Evolutionary conservation across 2,888 invertebrate genomes (phyloP), one percentile per base, ranked within the genome.

Genomic region (Acanthosepion esculentum): DNA sequence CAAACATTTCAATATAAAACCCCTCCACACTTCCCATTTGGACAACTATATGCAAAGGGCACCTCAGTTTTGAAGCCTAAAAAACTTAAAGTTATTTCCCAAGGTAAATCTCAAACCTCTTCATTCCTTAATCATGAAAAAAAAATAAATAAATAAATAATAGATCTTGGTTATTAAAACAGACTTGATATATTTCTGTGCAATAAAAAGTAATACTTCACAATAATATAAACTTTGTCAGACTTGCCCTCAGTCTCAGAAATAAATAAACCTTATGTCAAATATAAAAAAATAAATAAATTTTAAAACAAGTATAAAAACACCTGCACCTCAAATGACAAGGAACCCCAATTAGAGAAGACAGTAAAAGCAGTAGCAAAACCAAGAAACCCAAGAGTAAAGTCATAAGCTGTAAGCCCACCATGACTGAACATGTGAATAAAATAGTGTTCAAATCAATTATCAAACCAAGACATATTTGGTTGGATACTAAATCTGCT

Each of bases 341-440:
- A 78, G 12, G 78, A 78, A 78, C n/a, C 78, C 78, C n/a, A 78
- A 78, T 78, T n/a, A 78, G 18, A 78, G 15, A 12, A 78, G 78
- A 78, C 1, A 78, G 29, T 78, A 78, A 12, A 8, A 78, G 15
- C n/a, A 78, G 78, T 23, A n/a, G 78, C 78, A 78, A 33, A 18
- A 78, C 78, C 78, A 78, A n/a, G 2, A 78, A 78, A 78, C 78
- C 78, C 33, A 5, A 33, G 33, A 33, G n/a, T 5, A 15, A 78
- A 10, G n/a, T n/a, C 78, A 78, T 78, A 78, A 78, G 78, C 78
- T 78, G 78, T n/a, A 78, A 78, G 78, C 78, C 78, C 78, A 78
- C n/a, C n/a, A 78, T 78, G 78, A 33, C 78, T 78, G 78, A 78
- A 78, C 78, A 78, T n/a, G 33, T 78, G 59, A 59, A 20, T 78